These are phyloP conservation scores for Thymelicus acteon DNA, from an alignment of 2,888 invertebrate genomes.

Conservation along the genomic window DNA sequence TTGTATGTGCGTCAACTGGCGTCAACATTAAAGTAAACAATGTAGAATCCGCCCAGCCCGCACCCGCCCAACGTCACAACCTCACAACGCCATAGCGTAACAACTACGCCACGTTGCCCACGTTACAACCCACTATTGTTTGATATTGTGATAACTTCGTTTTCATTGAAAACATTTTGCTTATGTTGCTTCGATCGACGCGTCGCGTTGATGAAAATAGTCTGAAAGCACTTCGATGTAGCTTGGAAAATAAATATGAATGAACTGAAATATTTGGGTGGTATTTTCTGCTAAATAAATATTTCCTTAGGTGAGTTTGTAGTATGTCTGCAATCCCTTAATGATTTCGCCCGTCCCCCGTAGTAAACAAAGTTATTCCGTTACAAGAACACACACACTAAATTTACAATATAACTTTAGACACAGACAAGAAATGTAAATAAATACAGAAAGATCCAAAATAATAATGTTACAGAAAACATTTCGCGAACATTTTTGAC, in stretches of 20 bases:
- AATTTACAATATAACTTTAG: no score
- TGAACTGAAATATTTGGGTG: not conserved
- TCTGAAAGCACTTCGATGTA: not conserved
- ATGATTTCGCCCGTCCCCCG: no score
- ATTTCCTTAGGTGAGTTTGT: no score
- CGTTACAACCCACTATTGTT: not conserved
- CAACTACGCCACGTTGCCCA: not conserved
- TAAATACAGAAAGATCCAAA: no score
- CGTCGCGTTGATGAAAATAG: not conserved
- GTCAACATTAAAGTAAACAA: constrained; percentile 4
- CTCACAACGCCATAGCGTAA: not conserved
- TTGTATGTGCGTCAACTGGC: not conserved
- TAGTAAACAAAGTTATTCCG: no score
- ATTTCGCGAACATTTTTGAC: no score
- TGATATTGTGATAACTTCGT: not conserved
- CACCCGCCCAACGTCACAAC: constrained; percentile 1
- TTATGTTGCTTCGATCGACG: not conserved
- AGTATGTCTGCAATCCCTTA: no score
- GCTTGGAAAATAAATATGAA: not conserved
- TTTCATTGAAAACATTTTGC: not conserved
- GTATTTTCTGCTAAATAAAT: no score
- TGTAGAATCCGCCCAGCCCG: not conserved
- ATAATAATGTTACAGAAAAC: no score
- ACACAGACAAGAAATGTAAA: no score
- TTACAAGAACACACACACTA: no score